phyloP scores from a whole-genome alignment of 2,113 vertebrate genomes.

The Lucifuga dentata region DNA sequence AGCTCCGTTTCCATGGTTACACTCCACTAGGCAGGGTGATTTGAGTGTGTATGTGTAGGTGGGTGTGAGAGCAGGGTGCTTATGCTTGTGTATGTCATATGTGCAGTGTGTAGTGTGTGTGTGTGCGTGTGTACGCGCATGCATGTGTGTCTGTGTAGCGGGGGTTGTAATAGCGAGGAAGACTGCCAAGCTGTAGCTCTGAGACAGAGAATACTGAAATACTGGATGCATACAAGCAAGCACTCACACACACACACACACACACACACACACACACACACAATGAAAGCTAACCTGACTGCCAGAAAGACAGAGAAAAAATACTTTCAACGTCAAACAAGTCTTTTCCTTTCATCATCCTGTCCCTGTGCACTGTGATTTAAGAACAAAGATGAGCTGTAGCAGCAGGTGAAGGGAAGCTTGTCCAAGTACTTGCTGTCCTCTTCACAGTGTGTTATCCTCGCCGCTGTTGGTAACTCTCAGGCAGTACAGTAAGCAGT shows the following conservation, averaged over 20 bases:
- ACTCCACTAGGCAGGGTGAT: slow-evolving; percentile 50
- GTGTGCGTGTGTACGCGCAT: slow-evolving; percentile 14
- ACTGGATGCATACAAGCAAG: slow-evolving; percentile 17
- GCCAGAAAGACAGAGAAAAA: slow-evolving; percentile 11
- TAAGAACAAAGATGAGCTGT: slow-evolving; percentile 43
- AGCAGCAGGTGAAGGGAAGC: slow-evolving; percentile 56
- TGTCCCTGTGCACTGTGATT: slow-evolving; percentile 27
- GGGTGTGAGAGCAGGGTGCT: slow-evolving; percentile 45
- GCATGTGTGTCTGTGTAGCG: slow-evolving; percentile 25
- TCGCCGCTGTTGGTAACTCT: slow-evolving; percentile 44
- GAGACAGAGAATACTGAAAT: slow-evolving; percentile 32
- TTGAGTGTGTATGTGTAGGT: slow-evolving; percentile 45
- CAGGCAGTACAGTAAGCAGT: slow-evolving; percentile 40
- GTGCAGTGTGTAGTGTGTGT: slow-evolving; percentile 31
- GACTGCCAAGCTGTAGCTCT: slow-evolving; percentile 26
- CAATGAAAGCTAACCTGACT: slow-evolving; percentile 12
- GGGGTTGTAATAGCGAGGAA: slow-evolving; percentile 14
- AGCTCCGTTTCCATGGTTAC: slow-evolving; percentile 79
- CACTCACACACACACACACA: slow-evolving; percentile 4
- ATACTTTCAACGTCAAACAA: slow-evolving; percentile 23
- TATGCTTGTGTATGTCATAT: slow-evolving; percentile 47
- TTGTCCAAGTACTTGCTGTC: slow-evolving; percentile 53
- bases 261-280: too few species aligned
- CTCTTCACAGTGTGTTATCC: slow-evolving; percentile 35
- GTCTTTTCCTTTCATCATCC: slow-evolving; percentile 20